Base-by-base conservation (phyloP, 2,888 invertebrate genomes). In the Xylota segnis region DNA sequence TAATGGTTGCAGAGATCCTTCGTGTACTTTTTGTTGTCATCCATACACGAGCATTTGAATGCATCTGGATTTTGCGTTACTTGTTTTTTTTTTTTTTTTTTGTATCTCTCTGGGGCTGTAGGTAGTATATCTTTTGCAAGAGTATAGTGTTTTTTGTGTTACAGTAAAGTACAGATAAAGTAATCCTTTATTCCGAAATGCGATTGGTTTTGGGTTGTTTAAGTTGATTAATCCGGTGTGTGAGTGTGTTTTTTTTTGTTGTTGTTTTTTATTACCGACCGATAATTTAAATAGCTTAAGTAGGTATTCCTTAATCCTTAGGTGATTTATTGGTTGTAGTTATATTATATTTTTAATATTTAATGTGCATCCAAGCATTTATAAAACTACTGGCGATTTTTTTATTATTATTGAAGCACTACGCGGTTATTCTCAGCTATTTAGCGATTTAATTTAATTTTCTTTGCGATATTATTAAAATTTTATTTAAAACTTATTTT, bases 1-100 rank as follows among this genome's bases (percentile, higher is more conserved):
- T 81, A 71, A 84, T 84, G 75, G 71, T 84, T 79, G 81, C 75
- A 75, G 71, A 37, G 75, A 84, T 84, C 81, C 84, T 84, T 84
- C 70, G 79, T 84, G 79, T 59, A 70, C 61, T 70, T 84, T 81
- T 81, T 75, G 63, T 63, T 81, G 84, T 75, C 71, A 84, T 84
- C 84, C 84, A 81, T 84, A 54, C 81, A 84, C 75, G 81, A 84
- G 58, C 65, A 81, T 81, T 81, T 61, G 84, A 81, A 84, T 84
- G 84, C 84, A 84, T 84, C 65, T 75, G 81, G 65, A 84, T 70
- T 68, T 75, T 68, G 66, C 65, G 66, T 65, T 70, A 75, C 45
- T 27, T 37, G 40, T 58, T 61, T 61, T 32, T 54, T 34, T 59
- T 34, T 47, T 6, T 61, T 10, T 37, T 54, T 68, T 37, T 45